Conservation (phyloP, 2,113 vertebrate genomes). For the Bos indicus region DNA sequence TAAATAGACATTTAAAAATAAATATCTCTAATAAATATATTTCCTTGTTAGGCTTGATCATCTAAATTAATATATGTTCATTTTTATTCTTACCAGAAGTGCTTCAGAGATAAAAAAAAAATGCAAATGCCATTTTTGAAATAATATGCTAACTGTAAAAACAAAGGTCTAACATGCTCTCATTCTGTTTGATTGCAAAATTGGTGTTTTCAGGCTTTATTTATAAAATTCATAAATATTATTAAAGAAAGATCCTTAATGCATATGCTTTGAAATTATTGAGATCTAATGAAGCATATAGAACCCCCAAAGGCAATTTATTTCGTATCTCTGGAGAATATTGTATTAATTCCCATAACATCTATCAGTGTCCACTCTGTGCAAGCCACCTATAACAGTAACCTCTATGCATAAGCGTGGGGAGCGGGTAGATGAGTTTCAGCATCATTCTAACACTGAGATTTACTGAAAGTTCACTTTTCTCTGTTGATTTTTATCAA, state of each 20-base stretch:
- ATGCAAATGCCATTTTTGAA: background rate
- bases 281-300: background rate
- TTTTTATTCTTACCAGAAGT: background rate
- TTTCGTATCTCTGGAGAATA: background rate
- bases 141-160: background rate
- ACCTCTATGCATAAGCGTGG: too few relatives aligned
- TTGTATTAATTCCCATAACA: background rate
- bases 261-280: background rate
- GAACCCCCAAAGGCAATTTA: background rate
- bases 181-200: background rate
- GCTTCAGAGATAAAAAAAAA: background rate
- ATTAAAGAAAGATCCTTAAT: background rate
- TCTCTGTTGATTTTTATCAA: slow-evolving; percentile 75
- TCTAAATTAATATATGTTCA: background rate
- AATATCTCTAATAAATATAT: background rate
- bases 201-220: background rate
- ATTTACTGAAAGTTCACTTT: background rate
- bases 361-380: background rate
- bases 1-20: background rate
- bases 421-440: background rate
- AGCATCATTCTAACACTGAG: background rate
- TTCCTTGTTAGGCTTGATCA: background rate
- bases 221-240: background rate
- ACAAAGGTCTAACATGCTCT: background rate
- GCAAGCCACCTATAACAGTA: background rate